Evolutionary conservation across 1,140 invertebrate species (phyloP).

Genomic region (Aphis craccivora): DNA sequence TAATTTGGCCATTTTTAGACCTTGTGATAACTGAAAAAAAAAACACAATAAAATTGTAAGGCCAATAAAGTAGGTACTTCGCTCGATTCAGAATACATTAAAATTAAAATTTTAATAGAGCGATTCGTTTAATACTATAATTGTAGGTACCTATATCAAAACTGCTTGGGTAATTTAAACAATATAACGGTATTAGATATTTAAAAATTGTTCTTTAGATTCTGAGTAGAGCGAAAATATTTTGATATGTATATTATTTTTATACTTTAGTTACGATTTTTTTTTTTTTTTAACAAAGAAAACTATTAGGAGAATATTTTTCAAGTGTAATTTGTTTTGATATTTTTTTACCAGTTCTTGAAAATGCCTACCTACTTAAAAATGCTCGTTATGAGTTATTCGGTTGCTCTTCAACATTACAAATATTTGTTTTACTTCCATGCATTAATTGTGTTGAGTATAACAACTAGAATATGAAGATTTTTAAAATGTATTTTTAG

Average conservation of each 20-base stretch:
- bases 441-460: not conserved
- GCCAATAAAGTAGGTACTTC: not conserved
- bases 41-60: not conserved
- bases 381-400: not conserved
- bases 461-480: not conserved
- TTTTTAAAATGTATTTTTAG: not conserved
- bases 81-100: not conserved
- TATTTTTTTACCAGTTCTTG: not conserved
- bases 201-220: not conserved
- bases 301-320: not conserved
- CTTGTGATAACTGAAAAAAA: not conserved
- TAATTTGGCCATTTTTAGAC: not conserved
- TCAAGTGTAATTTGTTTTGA: constrained; percentile 2
- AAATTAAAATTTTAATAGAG: not conserved
- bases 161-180: not conserved
- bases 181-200: not conserved
- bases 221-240: not conserved
- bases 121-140: not conserved
- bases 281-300: not conserved
- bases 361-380: not conserved
- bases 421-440: not conserved
- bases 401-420: not conserved
- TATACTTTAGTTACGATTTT: not conserved
- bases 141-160: not conserved
- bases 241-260: not conserved